Evolutionary conservation across 2,888 invertebrate genomes (phyloP).

Genomic region (Arctia plantaginis): DNA sequence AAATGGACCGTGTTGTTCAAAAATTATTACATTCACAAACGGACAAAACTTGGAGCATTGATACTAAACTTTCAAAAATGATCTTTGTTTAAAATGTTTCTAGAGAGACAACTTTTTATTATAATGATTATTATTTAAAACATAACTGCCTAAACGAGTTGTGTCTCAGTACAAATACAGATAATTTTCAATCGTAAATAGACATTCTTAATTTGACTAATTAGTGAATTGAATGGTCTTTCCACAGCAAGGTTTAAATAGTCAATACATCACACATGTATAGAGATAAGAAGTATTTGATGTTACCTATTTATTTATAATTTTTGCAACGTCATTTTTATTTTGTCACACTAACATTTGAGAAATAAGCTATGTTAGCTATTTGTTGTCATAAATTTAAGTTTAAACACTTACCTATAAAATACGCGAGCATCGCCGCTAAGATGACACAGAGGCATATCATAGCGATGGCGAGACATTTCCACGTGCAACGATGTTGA

Average conservation of each 20-base stretch:
- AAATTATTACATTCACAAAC: too few relatives aligned
- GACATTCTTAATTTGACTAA: background rate
- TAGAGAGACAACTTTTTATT: too few relatives aligned
- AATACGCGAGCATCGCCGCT: slow-evolving; percentile 97
- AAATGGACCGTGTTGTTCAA: too few relatives aligned
- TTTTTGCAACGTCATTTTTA: background rate
- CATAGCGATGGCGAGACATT: slow-evolving; percentile 97
- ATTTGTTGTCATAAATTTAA: too few relatives aligned
- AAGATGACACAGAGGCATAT: slow-evolving; percentile 96
- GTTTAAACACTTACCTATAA: slow-evolving; percentile 92
- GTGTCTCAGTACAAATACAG: background rate
- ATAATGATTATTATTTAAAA: too few relatives aligned
- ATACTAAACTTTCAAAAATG: too few relatives aligned
- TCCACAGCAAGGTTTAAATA: slow-evolving; percentile 36
- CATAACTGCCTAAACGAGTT: too few relatives aligned
- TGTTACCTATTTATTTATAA: background rate
- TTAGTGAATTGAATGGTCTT: background rate
- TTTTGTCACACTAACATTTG: background rate
- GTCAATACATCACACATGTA: slow-evolving; percentile 13
- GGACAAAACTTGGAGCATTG: too few relatives aligned
- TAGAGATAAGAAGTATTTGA: background rate
- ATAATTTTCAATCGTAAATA: background rate
- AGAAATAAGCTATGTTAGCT: too few relatives aligned
- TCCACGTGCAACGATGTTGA: slow-evolving; percentile 98
- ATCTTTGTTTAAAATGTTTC: too few relatives aligned